Evolutionary conservation across 2,113 vertebrate genomes (phyloP).

Genomic region (Oceanites oceanicus): DNA sequence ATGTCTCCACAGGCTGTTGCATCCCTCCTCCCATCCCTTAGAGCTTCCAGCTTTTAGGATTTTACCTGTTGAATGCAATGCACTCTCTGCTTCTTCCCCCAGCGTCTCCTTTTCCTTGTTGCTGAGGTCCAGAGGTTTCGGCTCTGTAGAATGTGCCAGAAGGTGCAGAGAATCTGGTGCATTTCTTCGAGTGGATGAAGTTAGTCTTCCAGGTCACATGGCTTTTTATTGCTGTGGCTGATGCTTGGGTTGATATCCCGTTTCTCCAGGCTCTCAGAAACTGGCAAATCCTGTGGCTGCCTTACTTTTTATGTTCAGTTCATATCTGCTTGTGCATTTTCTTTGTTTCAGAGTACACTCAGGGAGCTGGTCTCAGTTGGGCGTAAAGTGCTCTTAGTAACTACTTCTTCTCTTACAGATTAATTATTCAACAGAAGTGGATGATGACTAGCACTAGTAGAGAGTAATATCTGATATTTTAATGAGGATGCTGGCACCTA

Average conservation of each 20-base stretch:
- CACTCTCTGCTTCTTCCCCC: background rate
- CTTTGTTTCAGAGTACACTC: background rate
- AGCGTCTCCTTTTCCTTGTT: background rate
- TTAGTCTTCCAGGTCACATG: background rate
- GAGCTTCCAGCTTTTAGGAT: background rate
- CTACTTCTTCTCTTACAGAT: background rate
- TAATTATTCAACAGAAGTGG: background rate
- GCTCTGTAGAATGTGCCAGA: background rate
- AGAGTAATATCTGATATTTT: background rate
- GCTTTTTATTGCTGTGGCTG: background rate
- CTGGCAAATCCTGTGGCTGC: background rate
- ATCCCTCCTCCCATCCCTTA: background rate
- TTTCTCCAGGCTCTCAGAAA: background rate
- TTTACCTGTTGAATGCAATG: slow-evolving; percentile 33
- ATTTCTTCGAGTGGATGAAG: background rate
- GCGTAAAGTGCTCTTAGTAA: background rate
- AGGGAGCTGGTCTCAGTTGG: background rate
- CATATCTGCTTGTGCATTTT: background rate
- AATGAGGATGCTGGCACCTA: background rate
- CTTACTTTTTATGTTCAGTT: background rate
- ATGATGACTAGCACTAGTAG: background rate
- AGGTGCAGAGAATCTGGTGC: background rate
- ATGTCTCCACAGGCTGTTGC: background rate
- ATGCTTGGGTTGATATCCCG: background rate
- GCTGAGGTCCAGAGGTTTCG: background rate